phyloP scores from a whole-genome alignment of 2,113 vertebrate species.

The Gasterosteus nipponicus region DNA sequence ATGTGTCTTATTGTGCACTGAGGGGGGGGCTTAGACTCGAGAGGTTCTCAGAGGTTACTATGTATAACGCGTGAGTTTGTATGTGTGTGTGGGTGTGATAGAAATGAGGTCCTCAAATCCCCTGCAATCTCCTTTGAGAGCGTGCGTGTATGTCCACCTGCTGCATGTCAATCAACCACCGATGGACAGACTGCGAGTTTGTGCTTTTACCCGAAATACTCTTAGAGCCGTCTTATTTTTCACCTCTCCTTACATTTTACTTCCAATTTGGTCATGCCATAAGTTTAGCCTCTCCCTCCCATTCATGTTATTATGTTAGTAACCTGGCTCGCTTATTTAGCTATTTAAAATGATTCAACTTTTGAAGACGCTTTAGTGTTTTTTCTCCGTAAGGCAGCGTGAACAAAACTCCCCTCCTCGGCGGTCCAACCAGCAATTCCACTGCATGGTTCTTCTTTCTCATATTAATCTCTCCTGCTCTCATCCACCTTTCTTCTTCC shows the following conservation, averaged over 20 bases:
- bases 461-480: slow-evolving; percentile 1
- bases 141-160: slow-evolving; percentile 59
- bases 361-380: background rate
- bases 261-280: background rate
- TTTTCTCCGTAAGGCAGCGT: background rate
- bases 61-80: slow-evolving; percentile 50
- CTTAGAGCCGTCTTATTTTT: slow-evolving; percentile 15
- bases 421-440: no score
- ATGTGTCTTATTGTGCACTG: slow-evolving; percentile 43
- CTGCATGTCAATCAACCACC: slow-evolving; percentile 73
- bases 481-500: slow-evolving; percentile 7
- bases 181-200: slow-evolving; percentile 37
- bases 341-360: background rate
- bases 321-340: background rate
- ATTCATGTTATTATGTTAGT: slow-evolving; percentile 4
- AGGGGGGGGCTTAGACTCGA: slow-evolving; percentile 39
- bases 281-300: background rate
- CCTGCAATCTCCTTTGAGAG: slow-evolving; percentile 73
- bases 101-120: slow-evolving; percentile 65
- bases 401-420: no score
- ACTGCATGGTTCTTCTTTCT: background rate
- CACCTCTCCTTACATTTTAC: background rate
- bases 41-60: slow-evolving; percentile 32
- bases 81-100: slow-evolving; percentile 45
- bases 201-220: slow-evolving; percentile 2